Conservation (phyloP, 2,797 vertebrate species). For the Apogon talboti region DNA sequence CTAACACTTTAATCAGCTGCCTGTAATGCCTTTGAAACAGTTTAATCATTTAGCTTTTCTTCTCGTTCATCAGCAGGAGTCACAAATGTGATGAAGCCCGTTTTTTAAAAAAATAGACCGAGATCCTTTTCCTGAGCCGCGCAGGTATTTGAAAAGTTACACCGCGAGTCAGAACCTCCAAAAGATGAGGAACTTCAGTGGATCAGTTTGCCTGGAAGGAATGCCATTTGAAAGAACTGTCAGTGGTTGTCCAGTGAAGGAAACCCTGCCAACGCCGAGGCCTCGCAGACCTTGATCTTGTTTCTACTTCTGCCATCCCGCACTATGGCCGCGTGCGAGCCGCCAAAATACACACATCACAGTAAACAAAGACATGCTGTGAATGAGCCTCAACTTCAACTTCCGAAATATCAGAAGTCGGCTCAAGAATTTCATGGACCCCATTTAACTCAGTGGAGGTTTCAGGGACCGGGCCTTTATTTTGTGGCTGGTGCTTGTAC, state of each 20-base stretch:
- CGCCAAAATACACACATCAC: slow-evolving; percentile 62
- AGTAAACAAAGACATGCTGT: slow-evolving; percentile 62
- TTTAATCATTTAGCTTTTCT: slow-evolving; percentile 77
- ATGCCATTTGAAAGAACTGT: slow-evolving; percentile 61
- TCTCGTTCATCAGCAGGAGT: slow-evolving; percentile 70
- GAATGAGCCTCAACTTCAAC: slow-evolving; percentile 55
- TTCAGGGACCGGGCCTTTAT: slow-evolving; percentile 42
- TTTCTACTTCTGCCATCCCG: slow-evolving; percentile 66
- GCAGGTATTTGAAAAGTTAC: slow-evolving; percentile 70
- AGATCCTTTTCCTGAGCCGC: slow-evolving; percentile 38
- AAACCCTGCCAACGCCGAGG: slow-evolving; percentile 52
- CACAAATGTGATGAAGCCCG: slow-evolving; percentile 39
- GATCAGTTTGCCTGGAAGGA: slow-evolving; percentile 56
- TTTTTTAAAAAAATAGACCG: slow-evolving; percentile 35
- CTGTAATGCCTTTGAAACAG: slow-evolving; percentile 78
- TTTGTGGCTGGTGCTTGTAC: slow-evolving; percentile 29
- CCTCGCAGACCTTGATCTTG: slow-evolving; percentile 61
- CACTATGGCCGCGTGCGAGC: slow-evolving; percentile 59
- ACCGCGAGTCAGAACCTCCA: slow-evolving; percentile 43
- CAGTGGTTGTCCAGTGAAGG: slow-evolving; percentile 32
- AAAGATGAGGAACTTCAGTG: slow-evolving; percentile 35
- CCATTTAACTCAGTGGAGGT: slow-evolving; percentile 24
- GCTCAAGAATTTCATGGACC: slow-evolving; percentile 52
- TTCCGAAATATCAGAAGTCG: slow-evolving; percentile 56
- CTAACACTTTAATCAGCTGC: slow-evolving; percentile 83